Evolutionary conservation across 2,797 vertebrate species (phyloP).

Genomic region (Takifugu ocellatus): DNA sequence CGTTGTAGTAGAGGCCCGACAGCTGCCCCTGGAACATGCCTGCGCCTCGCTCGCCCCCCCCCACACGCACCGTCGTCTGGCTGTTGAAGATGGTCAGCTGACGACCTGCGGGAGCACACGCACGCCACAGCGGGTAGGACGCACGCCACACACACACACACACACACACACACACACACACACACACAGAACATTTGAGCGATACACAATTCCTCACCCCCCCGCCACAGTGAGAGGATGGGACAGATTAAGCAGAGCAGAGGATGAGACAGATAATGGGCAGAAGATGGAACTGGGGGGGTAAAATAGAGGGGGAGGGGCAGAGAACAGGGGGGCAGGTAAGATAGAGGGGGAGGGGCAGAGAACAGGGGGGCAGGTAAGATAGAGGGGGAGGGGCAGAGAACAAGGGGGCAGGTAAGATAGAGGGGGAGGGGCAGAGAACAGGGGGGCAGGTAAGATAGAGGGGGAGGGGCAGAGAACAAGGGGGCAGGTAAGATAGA

Average conservation of each 20-base stretch:
- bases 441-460: no score
- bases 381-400: neutral
- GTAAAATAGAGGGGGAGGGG: neutral
- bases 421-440: no score
- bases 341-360: neutral
- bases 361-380: neutral
- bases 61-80: slow-evolving; percentile 98
- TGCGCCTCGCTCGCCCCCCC: slow-evolving; percentile 83
- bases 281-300: slow-evolving; percentile 45
- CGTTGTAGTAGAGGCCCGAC: slow-evolving; percentile 99
- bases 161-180: slow-evolving; percentile 60
- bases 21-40: slow-evolving; percentile 98
- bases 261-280: slow-evolving; percentile 63
- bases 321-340: neutral
- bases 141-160: slow-evolving; percentile 48
- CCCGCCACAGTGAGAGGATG: slow-evolving; percentile 69
- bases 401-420: no score
- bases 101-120: slow-evolving; percentile 81
- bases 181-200: slow-evolving; percentile 53
- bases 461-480: no score
- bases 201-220: slow-evolving; percentile 67
- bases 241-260: slow-evolving; percentile 69
- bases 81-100: slow-evolving; percentile 99
- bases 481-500: no score
- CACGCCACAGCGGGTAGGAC: slow-evolving; percentile 11